Base-by-base conservation (phyloP, 1,140 invertebrate genomes). In the Archivesica marissinica region DNA sequence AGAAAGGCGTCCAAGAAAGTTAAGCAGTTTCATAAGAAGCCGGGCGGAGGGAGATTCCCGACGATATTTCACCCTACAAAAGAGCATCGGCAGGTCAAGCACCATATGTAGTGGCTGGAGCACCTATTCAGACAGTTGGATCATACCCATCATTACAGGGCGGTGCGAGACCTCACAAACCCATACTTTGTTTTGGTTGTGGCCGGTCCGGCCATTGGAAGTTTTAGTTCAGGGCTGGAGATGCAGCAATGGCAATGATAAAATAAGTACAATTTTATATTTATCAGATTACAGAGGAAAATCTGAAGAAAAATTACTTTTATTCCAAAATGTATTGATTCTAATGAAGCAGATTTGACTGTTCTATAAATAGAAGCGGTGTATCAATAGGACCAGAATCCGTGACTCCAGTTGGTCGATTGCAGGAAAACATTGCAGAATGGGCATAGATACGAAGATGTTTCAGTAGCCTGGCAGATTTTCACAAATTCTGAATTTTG, bases 391-490 rank as follows among this genome's bases (percentile, higher is more conserved):
- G 3, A 6, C 6, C 20, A 28, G 59, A 61, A 33, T 7, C 13
- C 59, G 33, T 28, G 59, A 30, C 59, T 9, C 59, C 59, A 61
- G 59, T 61, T 28, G 59, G 59, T 23, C 59, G 59, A 3, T 17
- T 52, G 33, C 28, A 61, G 33, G 15, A 28, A 13, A 20, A 30
- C 33, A 28, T 61, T 30, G 3, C 28, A 30, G 59, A 61, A 23
- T 61, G 59, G 59, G 59, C 28, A 15, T 54, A 85, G 70, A 68
- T 76, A 59, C 41, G 74, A 77, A 38, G 74, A 77, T 13, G 30
- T 33, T 23, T 38, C 44, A 47, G 41, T 52, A 15, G 70, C 56
- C 23, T 52, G 17, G 33, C 41, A 56, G 17, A 17, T 72, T 38
- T 82, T 66, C 33, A 44, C 41, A 56, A 17, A 81, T 52, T 35